Evolutionary conservation across 2,797 vertebrate species (phyloP), one percentile per base, ranked within the genome.

Genomic region (Hipposideros larvatus): DNA sequence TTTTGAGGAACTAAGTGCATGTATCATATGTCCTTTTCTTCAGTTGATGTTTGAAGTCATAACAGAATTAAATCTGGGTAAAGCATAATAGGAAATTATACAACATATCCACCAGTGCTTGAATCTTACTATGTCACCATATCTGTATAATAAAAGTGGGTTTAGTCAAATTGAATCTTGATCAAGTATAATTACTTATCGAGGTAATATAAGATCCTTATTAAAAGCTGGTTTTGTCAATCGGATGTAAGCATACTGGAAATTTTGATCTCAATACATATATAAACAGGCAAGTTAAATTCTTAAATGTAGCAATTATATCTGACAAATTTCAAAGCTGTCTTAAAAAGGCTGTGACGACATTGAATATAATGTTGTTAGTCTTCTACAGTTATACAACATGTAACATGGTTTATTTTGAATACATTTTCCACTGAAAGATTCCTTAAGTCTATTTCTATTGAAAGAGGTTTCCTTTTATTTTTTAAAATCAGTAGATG

Each of bases 221-320:
- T 86, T 89, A 68, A 96, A 92, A 96, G 68, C 63, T 95, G 48
- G 15, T 66, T 95, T 84, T 55, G 85, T 92, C 74, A 61, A n/a
- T 83, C 88, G 31, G 18, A 91, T 89, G 53, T 14, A 95, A 37
- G 65, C n/a, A 73, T 71, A 61, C 59, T 31, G 61, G 88, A 90
- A 92, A 46, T 31, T 86, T 41, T 92, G 90, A 95, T 90, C 73
- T 95, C 93, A 94, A 93, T 96, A 84, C 91, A 91, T 91, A 94
- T 96, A 86, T 91, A 97, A 98, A 94, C 94, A 48, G 75, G 26
- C 26, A 66, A 63, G 43, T 90, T 90, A 90, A 93, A 61, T 90
- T 95, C 71, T 95, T 90, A 94, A 92, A 93, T 26, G 34, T 57
- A 94, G 43, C 34, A 55, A 91, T 93, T 83, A 93, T 15, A 70